Evolutionary conservation across 2,888 invertebrate genomes (phyloP).

Genomic region (Coelogynopora nodosa): DNA sequence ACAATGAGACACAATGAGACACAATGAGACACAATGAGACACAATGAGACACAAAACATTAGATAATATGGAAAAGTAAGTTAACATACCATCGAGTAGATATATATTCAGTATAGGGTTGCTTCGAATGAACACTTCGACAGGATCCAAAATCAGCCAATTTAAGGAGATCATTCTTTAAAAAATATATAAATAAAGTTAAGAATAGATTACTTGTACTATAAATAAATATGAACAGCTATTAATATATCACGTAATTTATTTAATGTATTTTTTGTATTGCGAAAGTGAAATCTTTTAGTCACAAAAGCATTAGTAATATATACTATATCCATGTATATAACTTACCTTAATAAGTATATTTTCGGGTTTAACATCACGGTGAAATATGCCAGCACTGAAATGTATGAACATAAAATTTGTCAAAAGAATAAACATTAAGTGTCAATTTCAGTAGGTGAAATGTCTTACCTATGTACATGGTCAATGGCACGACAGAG

Average conservation of each 20-base stretch:
- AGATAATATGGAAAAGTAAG: neutral
- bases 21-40: no score
- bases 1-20: no score
- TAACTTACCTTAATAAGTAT: constrained; percentile 64
- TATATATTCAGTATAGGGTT: constrained; percentile 71
- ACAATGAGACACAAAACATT: no score
- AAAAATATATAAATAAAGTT: constrained; percentile 38
- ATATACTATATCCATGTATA: no score
- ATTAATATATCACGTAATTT: no score
- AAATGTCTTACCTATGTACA: constrained; percentile 65
- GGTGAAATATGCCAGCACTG: constrained; percentile 66
- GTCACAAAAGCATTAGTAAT: neutral
- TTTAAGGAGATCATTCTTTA: constrained; percentile 64
- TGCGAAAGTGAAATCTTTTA: no score
- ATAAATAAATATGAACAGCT: no score
- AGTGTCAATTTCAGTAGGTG: no score
- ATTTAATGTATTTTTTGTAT: no score
- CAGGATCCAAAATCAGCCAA: constrained; percentile 69
- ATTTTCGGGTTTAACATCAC: constrained; percentile 73
- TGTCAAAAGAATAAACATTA: no score
- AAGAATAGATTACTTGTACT: no score
- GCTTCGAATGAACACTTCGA: constrained; percentile 66
- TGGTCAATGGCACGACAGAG: constrained; percentile 67
- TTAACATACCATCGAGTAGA: constrained; percentile 69
- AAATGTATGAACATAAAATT: no score